These are phyloP conservation scores for Nasonia vitripennis DNA, from an alignment of 1,140 invertebrate species.

Conservation along the genomic window DNA sequence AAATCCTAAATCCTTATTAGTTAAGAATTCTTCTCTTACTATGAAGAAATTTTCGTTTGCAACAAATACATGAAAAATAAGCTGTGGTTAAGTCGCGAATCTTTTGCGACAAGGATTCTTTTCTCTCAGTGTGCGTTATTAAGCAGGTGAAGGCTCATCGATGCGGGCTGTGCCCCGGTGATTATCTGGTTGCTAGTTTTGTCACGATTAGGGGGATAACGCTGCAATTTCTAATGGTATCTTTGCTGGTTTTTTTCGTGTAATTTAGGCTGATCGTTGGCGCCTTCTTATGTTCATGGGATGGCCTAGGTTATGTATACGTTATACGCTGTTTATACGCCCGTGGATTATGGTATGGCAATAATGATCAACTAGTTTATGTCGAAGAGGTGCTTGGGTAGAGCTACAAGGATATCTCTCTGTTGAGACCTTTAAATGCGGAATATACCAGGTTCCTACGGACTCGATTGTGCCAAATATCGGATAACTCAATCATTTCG, in stretches of 20 bases:
- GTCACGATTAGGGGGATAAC: not conserved
- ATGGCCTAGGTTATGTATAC: not conserved
- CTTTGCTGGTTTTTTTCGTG: not conserved
- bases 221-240: not conserved
- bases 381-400: not conserved
- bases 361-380: not conserved
- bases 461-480: not conserved
- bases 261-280: not conserved
- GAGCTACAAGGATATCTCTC: not conserved
- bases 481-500: not conserved
- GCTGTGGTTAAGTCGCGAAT: too few species aligned
- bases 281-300: not conserved
- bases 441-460: too few species aligned
- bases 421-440: too few species aligned
- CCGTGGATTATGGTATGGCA: too few species aligned
- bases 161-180: not conserved
- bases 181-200: not conserved
- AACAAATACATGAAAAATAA: too few species aligned
- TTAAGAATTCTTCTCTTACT: too few species aligned
- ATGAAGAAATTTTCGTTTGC: too few species aligned
- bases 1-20: too few species aligned
- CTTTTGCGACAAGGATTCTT: too few species aligned
- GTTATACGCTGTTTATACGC: not conserved
- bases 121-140: too few species aligned
- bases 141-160: not conserved